Evolutionary conservation across 1,140 invertebrate genomes (phyloP).

Genomic region (Caenorhabditis brenneri): DNA sequence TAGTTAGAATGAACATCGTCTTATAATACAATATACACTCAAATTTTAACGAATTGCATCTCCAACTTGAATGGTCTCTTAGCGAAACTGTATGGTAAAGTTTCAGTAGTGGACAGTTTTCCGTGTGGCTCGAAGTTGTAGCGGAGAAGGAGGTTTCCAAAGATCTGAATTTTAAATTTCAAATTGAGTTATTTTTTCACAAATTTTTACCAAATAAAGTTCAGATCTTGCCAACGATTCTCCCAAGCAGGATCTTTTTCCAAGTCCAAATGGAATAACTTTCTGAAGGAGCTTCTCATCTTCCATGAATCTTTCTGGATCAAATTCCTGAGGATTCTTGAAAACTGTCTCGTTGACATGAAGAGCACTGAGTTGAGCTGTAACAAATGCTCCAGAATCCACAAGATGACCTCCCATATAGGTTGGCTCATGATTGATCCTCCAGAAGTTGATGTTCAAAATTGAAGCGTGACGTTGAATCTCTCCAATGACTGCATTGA

Average conservation of each 20-base stretch:
- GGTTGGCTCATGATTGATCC: neutral
- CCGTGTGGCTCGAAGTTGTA: neutral
- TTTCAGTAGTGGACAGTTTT: neutral
- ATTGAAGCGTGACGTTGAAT: slow-evolving; percentile 50
- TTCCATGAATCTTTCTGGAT: neutral
- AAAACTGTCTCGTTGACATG: neutral
- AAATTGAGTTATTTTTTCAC: too few relatives aligned
- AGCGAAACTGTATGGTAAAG: neutral
- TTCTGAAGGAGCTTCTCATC: slow-evolving; percentile 41
- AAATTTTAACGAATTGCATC: slow-evolving; percentile 1
- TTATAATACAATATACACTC: neutral
- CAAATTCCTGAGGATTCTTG: neutral
- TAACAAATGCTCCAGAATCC: neutral
- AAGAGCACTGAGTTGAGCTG: neutral
- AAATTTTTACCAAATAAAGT: too few relatives aligned
- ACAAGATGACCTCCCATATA: neutral
- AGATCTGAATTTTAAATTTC: neutral
- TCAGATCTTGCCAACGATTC: slow-evolving; percentile 9
- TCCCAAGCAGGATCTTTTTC: slow-evolving; percentile 51
- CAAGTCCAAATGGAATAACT: slow-evolving; percentile 54
- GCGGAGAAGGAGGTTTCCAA: neutral
- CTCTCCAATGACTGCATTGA: slow-evolving; percentile 39
- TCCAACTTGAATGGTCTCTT: slow-evolving; percentile 15
- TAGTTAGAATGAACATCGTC: too few relatives aligned
- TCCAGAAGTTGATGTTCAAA: slow-evolving; percentile 48